Percentiles rank a stretch among this genome's conserved stretches.
Evolutionary conservation across 2,797 vertebrate genomes (phyloP).

Genomic region (Aeoliscus strigatus): DNA sequence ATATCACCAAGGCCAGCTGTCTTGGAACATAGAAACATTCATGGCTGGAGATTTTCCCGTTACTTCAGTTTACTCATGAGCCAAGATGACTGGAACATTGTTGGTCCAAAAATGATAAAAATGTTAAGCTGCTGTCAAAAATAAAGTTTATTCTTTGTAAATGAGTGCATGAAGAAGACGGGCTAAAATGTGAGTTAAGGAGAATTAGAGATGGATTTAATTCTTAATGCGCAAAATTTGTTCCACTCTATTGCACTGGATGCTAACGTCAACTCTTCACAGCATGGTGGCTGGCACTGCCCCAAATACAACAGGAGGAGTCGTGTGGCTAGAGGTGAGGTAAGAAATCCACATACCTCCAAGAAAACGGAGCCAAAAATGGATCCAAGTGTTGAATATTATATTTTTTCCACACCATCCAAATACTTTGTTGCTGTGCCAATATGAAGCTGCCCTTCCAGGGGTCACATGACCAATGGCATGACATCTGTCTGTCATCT

Average conservation of each 20-base stretch:
- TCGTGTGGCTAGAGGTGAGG: constrained; percentile 32
- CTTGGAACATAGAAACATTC: no score
- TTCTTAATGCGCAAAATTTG: constrained; percentile 64
- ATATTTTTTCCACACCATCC: constrained; percentile 7
- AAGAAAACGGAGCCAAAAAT: neutral
- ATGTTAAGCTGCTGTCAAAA: constrained; percentile 6
- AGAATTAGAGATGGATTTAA: constrained; percentile 35
- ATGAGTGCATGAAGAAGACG: constrained; percentile 4
- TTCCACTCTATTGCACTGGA: constrained; percentile 70
- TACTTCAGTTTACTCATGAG: no score
- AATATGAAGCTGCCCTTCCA: no score
- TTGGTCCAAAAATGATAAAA: constrained; percentile 11
- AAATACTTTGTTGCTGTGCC: constrained; percentile 15
- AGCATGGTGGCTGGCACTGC: constrained; percentile 22
- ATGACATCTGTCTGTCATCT: no score
- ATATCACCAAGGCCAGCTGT: no score
- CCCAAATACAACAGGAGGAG: constrained; percentile 27
- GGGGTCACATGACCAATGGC: no score
- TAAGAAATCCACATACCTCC: constrained; percentile 23
- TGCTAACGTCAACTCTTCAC: constrained; percentile 31
- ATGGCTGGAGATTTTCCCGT: no score
- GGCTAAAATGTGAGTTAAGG: constrained; percentile 7
- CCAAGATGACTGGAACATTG: no score
- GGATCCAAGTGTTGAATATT: neutral
- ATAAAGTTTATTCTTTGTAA: neutral